phyloP scores from a whole-genome alignment of 2,113 vertebrate genomes.

The Mastomys coucha region DNA sequence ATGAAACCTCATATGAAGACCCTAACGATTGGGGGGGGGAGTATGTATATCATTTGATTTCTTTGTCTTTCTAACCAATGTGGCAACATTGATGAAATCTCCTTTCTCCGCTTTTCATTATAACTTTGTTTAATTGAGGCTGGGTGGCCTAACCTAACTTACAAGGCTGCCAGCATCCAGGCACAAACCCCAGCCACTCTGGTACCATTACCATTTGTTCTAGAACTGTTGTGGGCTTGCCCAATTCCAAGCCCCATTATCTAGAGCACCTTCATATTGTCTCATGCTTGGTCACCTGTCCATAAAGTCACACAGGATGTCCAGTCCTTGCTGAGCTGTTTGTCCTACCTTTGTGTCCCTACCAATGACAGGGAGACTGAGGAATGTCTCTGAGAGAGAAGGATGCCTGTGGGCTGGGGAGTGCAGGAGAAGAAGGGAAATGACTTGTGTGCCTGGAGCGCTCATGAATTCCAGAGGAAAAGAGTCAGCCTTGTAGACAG shows the following conservation, averaged over 20 bases:
- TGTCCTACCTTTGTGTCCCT: not conserved
- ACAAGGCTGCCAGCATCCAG: not conserved
- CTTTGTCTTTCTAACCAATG: not conserved
- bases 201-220: not conserved
- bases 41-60: not conserved
- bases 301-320: conserved; percentile 1
- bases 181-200: not conserved
- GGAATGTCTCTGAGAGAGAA: not conserved
- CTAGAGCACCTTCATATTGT: not conserved
- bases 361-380: no score
- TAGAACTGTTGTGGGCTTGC: not conserved
- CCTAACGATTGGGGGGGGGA: not conserved
- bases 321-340: not conserved
- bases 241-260: not conserved
- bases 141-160: not conserved
- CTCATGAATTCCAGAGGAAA: not conserved
- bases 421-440: not conserved
- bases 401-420: not conserved
- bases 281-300: not conserved
- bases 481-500: not conserved
- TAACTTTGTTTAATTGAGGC: not conserved
- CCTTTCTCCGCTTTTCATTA: not conserved
- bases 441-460: not conserved
- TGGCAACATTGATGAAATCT: not conserved
- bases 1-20: not conserved